Evolutionary conservation across 2,888 invertebrate genomes (phyloP), one percentile per base, ranked within the genome.

Genomic region (Neoscelio sp.): DNA sequence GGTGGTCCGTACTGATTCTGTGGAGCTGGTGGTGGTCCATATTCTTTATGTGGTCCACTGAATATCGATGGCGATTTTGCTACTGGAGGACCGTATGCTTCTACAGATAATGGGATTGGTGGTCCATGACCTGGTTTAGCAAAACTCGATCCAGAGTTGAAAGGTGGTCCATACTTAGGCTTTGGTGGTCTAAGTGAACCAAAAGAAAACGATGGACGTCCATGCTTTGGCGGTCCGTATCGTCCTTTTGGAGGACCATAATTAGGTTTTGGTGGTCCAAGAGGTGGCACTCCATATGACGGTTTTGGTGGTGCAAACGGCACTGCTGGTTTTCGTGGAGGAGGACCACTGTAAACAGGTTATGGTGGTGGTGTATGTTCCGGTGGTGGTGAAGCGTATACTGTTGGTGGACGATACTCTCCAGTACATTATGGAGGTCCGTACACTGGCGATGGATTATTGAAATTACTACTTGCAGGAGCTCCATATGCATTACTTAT

Each of bases 381-480:
- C 7, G 93, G 92, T 0, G 92, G 92, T 1, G 92, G 93, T 0
- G 93, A 92, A 0, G 93, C 92, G 50, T 92, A 92, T 3, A 87
- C 87, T 7, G 89, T 85, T 1, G 85, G 85, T 33, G 90, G 89
- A 0, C 89, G 87, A 58, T 87, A 90, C 87, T 82, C 90, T 68
- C 85, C 91, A 82, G 83, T 90, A 84, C 70, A 85, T 83, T 90
- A 88, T 40, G 91, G 91, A 26, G 91, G 90, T 4, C 91, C 91
- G 79, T 91, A 91, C 12, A 89, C 85, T 5, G 90, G 91, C 6
- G 89, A 89, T 8, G 91, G 87, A 6, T 87, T 86, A n/a, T 85
- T 85, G 65, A 85, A 28, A 52, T 48, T 60, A 40, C 84, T 50
- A 13, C 30, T 54, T 7, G 65, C 48, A 1, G 86, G 90, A 26